These are phyloP conservation scores for Exephanes ischioxanthus DNA, from an alignment of 2,888 invertebrate genomes.

Conservation along the genomic window DNA sequence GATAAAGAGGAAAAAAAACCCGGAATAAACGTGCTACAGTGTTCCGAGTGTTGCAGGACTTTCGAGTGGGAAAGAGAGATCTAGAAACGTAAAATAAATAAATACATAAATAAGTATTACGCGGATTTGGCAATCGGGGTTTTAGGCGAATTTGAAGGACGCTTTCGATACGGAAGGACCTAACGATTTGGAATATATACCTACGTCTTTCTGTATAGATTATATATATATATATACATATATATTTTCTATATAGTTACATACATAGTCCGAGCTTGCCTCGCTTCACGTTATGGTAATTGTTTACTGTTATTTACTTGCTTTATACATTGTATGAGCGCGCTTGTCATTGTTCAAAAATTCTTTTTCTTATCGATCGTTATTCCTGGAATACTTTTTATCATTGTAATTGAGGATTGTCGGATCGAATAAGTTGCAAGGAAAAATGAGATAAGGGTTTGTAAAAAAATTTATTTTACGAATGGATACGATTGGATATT, in stretches of 20 bases:
- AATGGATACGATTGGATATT: too few species aligned
- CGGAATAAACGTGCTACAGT: constrained; percentile 32
- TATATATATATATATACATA: neutral
- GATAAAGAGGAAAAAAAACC: neutral
- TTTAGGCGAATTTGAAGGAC: neutral
- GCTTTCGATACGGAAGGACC: neutral
- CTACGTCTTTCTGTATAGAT: neutral
- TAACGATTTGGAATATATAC: neutral
- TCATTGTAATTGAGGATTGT: too few species aligned
- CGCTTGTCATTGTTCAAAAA: neutral
- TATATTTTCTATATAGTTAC: neutral
- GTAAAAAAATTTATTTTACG: too few species aligned
- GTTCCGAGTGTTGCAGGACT: constrained; percentile 27
- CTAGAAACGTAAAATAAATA: constrained; percentile 32
- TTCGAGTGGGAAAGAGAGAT: neutral
- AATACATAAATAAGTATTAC: neutral
- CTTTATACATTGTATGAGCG: neutral
- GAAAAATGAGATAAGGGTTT: too few species aligned
- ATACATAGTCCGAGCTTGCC: neutral
- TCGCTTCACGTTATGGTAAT: constrained; percentile 22
- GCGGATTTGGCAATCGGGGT: neutral
- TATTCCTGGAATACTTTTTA: neutral
- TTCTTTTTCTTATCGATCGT: neutral
- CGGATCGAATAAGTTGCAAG: too few species aligned
- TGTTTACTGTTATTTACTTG: neutral